Conservation (phyloP, 2,888 invertebrate species). For the Nemoura dubitans region DNA sequence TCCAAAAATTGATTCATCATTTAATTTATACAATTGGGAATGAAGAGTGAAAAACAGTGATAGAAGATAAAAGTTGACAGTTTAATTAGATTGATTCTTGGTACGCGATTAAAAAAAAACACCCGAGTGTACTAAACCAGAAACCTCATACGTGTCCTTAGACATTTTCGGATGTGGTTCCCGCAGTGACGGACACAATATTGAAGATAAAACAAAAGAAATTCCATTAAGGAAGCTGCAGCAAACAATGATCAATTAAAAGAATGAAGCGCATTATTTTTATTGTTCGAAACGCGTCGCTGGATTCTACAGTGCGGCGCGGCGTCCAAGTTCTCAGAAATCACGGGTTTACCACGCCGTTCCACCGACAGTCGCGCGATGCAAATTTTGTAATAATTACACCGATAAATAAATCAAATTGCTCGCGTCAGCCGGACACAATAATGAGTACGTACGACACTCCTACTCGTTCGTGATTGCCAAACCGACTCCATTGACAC, state of each 20-base stretch:
- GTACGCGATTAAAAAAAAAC: background rate
- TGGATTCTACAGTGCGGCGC: background rate
- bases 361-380: background rate
- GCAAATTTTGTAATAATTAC: background rate
- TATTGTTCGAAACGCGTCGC: background rate
- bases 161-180: background rate
- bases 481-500: background rate
- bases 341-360: background rate
- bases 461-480: background rate
- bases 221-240: background rate
- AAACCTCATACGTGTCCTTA: background rate
- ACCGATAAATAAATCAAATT: background rate
- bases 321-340: background rate
- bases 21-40: conserved; percentile 15
- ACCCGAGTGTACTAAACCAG: too few species aligned
- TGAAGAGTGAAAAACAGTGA: background rate
- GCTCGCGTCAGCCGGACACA: background rate
- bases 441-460: background rate
- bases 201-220: background rate
- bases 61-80: conserved; percentile 26
- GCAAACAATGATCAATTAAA: conserved; percentile 5
- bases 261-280: background rate
- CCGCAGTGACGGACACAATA: background rate
- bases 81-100: conserved; percentile 29
- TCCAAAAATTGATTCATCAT: conserved; percentile 17